These are phyloP conservation scores for Dryobota labecula DNA, from an alignment of 2,888 invertebrate genomes.

Conservation along the genomic window DNA sequence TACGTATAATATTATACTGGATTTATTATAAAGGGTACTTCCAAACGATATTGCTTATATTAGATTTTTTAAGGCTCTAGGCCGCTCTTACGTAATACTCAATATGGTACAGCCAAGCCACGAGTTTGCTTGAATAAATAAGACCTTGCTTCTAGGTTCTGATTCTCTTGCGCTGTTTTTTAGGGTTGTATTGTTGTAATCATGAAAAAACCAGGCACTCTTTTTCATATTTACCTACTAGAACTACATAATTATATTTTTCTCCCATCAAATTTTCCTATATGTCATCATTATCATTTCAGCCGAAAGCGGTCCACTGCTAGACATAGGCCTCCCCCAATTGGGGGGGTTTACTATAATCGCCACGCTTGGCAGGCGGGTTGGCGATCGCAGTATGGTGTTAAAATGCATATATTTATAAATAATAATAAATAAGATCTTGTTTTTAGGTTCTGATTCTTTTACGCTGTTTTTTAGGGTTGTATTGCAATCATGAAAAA, in stretches of 20 bases:
- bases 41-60: slow-evolving; percentile 60
- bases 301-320: too few species aligned
- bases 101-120: slow-evolving; percentile 57
- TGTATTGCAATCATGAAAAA: too few species aligned
- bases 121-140: slow-evolving; percentile 63
- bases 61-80: slow-evolving; percentile 61
- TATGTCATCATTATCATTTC: too few species aligned
- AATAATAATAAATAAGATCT: slow-evolving; percentile 65
- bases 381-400: too few species aligned
- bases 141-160: slow-evolving; percentile 41
- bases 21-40: slow-evolving; percentile 58
- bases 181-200: neutral
- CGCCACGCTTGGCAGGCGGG: too few species aligned
- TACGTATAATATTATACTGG: slow-evolving; percentile 48
- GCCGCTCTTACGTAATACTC: slow-evolving; percentile 58
- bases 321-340: too few species aligned
- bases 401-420: too few species aligned
- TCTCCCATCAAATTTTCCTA: too few species aligned
- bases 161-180: slow-evolving; percentile 19
- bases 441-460: slow-evolving; percentile 34
- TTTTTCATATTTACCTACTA: too few species aligned
- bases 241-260: too few species aligned
- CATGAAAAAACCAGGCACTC: neutral
- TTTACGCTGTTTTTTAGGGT: too few species aligned
- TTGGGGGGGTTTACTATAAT: too few species aligned